Conservation (phyloP, 2,113 vertebrate genomes). For the Cyanocitta stelleri region DNA sequence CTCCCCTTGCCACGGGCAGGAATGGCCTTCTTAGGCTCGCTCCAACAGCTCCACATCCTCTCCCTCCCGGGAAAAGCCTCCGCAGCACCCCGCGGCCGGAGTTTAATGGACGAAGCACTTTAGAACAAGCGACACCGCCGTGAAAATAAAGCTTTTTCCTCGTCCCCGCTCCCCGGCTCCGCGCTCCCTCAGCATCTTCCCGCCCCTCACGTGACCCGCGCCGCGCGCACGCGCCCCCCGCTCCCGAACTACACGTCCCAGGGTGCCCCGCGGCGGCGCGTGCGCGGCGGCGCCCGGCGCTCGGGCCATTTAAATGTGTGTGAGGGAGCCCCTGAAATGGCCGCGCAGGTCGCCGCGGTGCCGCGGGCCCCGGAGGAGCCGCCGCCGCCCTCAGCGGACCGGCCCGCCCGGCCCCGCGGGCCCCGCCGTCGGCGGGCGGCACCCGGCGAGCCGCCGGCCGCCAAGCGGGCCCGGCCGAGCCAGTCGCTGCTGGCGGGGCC, state of each 20-base stretch:
- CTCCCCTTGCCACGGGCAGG: not conserved
- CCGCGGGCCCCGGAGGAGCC: not conserved
- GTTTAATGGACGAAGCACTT: not conserved
- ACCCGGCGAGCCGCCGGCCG: too few relatives aligned
- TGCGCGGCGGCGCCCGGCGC: not conserved
- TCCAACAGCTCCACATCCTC: not conserved
- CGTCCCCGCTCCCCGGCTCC: fast-evolving
- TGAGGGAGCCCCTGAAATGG: not conserved
- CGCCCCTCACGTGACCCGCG: not conserved
- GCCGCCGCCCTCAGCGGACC: too few relatives aligned
- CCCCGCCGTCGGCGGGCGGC: too few relatives aligned
- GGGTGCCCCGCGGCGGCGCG: not conserved
- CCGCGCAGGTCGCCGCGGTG: not conserved
- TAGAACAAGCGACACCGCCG: too few relatives aligned
- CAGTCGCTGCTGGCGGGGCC: too few relatives aligned
- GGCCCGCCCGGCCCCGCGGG: too few relatives aligned
- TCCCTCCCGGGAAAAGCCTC: not conserved
- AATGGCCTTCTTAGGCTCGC: too few relatives aligned
- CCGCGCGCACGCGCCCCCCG: not conserved
- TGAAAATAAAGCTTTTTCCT: not conserved
- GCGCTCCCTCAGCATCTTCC: not conserved
- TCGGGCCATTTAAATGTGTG: not conserved
- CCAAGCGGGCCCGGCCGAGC: too few relatives aligned
- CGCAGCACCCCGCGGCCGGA: not conserved
- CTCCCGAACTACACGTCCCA: not conserved